Base-by-base conservation (phyloP, 2,888 invertebrate genomes). In the Chloroclysta siterata region DNA sequence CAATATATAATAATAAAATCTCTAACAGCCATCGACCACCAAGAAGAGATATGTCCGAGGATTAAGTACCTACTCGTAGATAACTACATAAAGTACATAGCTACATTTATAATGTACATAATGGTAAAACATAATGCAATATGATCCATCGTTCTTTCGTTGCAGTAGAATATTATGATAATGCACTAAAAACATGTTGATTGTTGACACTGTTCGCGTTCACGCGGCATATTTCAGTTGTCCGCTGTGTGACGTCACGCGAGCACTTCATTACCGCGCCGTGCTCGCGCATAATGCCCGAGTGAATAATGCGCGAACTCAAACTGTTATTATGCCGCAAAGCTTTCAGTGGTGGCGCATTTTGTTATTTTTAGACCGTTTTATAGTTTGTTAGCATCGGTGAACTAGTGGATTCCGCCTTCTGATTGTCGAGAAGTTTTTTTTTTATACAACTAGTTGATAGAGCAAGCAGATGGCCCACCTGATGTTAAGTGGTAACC, bases 221-320 rank as follows among this genome's bases (percentile, higher is more conserved):
- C 41, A 17, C 51, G 28, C 59, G 44, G 44, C 53, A 44, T 63
- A 51, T 22, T 57, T 54, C 54, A 46, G 6, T 46, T 17, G 46
- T 46, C 46, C 46, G 56, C 50, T 36, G 50, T 54, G 61, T 63
- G 62, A 63, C 62, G 62, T 63, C 53, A 63, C 58, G 60, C 66
- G 68, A 59, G 70, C 75, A 74, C 74, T 76, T 76, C 77, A 76
- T 73, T 71, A 73, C 63, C 52, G 56, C 56, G 52, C 44, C 69
- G 76, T 77, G 77, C 60, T 60, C 64, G 66, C 68, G 76, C 77
- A 75, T 77, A 77, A 76, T 77, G 68, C 56, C 29, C 48, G 51
- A 63, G 63, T 67, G 71, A 71, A 69, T 70, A 74, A 71, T 71
- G 72, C 62, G 48, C 48, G 62, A 60, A 48, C 60, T 64, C 70